Evolutionary conservation across 1,140 invertebrate genomes (phyloP).

Genomic region (Pectinophora gossypiella): DNA sequence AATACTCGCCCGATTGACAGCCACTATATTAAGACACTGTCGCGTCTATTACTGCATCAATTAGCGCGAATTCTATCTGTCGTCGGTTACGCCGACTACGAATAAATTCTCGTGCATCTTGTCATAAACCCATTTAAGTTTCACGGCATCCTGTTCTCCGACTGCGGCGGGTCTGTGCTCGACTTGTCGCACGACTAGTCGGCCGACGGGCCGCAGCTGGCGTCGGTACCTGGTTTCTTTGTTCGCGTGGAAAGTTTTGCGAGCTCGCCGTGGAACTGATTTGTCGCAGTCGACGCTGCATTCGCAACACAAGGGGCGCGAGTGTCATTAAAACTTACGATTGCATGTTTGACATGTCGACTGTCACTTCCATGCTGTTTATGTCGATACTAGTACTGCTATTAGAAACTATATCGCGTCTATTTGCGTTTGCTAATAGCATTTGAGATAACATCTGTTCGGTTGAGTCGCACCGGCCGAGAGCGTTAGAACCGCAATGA

Average conservation of each 20-base stretch:
- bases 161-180: constrained; percentile 18
- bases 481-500: background rate
- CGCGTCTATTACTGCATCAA: constrained; percentile 21
- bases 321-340: constrained; percentile 3
- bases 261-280: constrained; percentile 30
- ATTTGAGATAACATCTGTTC: background rate
- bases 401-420: background rate
- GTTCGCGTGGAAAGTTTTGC: constrained; percentile 59
- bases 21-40: constrained; percentile 13
- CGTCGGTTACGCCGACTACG: constrained; percentile 21
- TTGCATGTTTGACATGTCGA: background rate
- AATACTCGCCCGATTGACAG: constrained; percentile 25
- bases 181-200: constrained; percentile 26
- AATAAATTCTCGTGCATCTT: constrained; percentile 48
- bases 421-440: background rate
- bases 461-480: background rate
- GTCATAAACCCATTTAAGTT: constrained; percentile 65
- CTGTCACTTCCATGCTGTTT: background rate
- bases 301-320: background rate
- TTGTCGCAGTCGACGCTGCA: constrained; percentile 38
- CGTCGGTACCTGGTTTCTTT: constrained; percentile 61
- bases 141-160: constrained; percentile 21
- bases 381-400: background rate
- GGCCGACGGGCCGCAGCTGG: constrained; percentile 43
- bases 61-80: constrained; percentile 31